phyloP scores from a whole-genome alignment of 1,140 invertebrate species.

The Drosophila chauvacae region DNA sequence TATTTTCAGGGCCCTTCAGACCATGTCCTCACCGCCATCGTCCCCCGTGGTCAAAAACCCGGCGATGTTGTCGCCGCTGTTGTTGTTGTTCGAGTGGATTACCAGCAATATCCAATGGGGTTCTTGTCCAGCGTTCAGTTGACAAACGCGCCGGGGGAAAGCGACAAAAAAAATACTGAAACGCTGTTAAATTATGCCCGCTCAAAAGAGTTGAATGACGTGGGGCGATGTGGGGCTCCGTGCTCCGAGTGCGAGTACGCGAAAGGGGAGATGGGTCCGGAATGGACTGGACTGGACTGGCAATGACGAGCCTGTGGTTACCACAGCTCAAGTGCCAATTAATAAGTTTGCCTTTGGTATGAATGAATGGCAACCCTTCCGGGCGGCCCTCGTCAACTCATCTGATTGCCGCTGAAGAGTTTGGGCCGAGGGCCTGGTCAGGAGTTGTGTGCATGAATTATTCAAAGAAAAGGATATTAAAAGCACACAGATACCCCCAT shows the following conservation, averaged over 20 bases:
- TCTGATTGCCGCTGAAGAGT: slow-evolving; percentile 67
- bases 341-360: slow-evolving; percentile 77
- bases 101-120: slow-evolving; percentile 67
- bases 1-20: slow-evolving; percentile 35
- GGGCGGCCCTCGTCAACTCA: slow-evolving; percentile 56
- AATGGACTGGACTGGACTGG: slow-evolving; percentile 3
- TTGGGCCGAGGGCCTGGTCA: slow-evolving; percentile 53
- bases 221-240: slow-evolving; percentile 26
- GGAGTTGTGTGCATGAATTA: slow-evolving; percentile 67
- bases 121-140: slow-evolving; percentile 49
- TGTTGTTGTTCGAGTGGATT: slow-evolving; percentile 70
- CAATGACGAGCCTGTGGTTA: slow-evolving; percentile 46
- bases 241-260: not conserved
- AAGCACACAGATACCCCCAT: slow-evolving; percentile 65
- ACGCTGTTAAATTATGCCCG: slow-evolving; percentile 77
- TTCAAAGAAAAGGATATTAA: slow-evolving; percentile 81
- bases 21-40: slow-evolving; percentile 30
- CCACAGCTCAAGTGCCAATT: slow-evolving; percentile 80
- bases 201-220: slow-evolving; percentile 71
- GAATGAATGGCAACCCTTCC: slow-evolving; percentile 61
- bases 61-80: slow-evolving; percentile 43
- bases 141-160: slow-evolving; percentile 45
- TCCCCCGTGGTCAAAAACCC: slow-evolving; percentile 35
- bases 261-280: not conserved
- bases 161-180: slow-evolving; percentile 24